Evolutionary conservation across 1,140 invertebrate genomes (phyloP), one percentile per base, ranked within the genome.

Genomic region (Lanistes nyassanus): DNA sequence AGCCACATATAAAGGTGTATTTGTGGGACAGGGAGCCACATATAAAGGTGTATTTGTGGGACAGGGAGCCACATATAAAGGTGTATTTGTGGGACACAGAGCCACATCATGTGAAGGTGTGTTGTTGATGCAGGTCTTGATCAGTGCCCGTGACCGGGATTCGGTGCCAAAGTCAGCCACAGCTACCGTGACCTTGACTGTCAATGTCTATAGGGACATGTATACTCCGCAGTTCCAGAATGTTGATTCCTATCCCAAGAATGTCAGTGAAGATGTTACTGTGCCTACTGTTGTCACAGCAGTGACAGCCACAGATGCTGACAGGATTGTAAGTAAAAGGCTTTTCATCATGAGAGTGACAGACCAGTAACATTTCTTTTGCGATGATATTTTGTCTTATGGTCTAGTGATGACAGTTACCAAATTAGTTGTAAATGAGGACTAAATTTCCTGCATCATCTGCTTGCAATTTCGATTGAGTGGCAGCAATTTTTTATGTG

Each of bases 261-360:
- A 90, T 42, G 93, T 97, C 9, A 94, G 94, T 2, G 96, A 97
- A 90, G 96, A 97, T 88, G 90, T 93, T 39, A 91, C 93, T 2
- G 93, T 82, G 39, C 80, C 95, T 84, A 92, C 92, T 81, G 91
- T 93, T 71, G 92, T 97, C n/a, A 92, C 93, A 39, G 93, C 94
- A 89, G 94, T 97, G 39, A 91, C 90, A 77, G 91, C 90, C 73
- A 81, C 68, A 21, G 82, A 84, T 81, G 64, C 56, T 51, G 83
- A 82, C 31, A 73, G 67, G 65, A 64, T 75, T 6, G 80, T 82
- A 23, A 77, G 76, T 60, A 21, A 23, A 11, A 5, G 13, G 42
- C 42, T 47, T 47, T 2, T 29, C 23, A 60, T 5, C 21, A 60
- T 60, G 23, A 60, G 58, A 60, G 31, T 60, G 0, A 2, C 58